Percentiles rank a stretch among this genome's conserved stretches.
phyloP scores from a whole-genome alignment of 1,140 invertebrate species.

The Parapsyche elsis region DNA sequence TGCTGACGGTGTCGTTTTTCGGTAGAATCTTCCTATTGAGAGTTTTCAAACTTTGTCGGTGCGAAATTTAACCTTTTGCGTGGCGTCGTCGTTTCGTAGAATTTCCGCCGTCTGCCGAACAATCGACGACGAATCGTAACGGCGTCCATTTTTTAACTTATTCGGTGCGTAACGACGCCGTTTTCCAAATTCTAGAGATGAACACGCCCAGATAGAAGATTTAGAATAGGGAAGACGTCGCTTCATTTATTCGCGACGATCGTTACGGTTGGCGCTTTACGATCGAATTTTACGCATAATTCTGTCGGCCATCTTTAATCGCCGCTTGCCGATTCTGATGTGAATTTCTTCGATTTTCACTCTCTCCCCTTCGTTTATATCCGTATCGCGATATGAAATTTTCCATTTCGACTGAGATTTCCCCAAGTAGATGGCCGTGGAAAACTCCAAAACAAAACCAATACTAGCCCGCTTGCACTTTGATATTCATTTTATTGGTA shows the following conservation, averaged over 20 bases:
- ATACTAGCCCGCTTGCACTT: not conserved
- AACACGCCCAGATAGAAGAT: conserved; percentile 10
- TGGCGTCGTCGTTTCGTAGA: not conserved
- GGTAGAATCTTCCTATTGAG: too few species aligned
- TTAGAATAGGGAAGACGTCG: conserved; percentile 5
- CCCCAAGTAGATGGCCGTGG: not conserved
- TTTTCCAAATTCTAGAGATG: conserved; percentile 1
- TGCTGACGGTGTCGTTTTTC: too few species aligned
- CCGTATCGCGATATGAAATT: not conserved
- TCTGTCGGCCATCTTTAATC: conserved; percentile 13
- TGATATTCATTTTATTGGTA: not conserved
- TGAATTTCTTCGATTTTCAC: conserved; percentile 1
- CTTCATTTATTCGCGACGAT: not conserved
- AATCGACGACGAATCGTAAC: not conserved
- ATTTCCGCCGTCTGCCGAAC: not conserved
- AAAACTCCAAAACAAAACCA: not conserved
- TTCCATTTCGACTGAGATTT: not conserved
- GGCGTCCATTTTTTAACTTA: not conserved
- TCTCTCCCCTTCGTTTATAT: not conserved
- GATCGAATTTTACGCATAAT: conserved; percentile 29
- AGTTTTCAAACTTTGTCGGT: too few species aligned
- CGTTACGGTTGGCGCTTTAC: conserved; percentile 6
- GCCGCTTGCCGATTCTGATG: not conserved
- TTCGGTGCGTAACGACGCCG: not conserved
- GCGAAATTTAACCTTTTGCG: too few species aligned